Conservation (phyloP, 2,797 vertebrate genomes). For the Onychomys arenicola region DNA sequence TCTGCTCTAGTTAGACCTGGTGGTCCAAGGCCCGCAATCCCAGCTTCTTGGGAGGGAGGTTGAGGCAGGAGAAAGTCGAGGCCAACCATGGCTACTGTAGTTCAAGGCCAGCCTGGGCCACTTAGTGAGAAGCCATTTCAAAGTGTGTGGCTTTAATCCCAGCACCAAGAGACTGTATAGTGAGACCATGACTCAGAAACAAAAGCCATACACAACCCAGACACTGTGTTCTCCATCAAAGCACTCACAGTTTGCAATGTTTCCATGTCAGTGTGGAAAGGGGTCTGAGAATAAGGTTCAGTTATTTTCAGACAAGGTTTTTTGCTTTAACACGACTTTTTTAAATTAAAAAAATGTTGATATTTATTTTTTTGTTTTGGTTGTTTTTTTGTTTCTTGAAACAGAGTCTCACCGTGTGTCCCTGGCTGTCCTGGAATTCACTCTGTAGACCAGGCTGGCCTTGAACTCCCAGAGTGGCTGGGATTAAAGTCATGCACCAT, state of each 20-base stretch:
- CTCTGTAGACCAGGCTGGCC: neutral
- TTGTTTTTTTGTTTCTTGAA: neutral
- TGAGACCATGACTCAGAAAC: neutral
- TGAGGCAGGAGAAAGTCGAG: neutral
- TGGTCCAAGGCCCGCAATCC: neutral
- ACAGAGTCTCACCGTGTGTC: neutral
- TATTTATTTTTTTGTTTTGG: neutral
- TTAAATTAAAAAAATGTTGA: neutral
- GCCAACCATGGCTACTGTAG: neutral
- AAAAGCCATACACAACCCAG: neutral
- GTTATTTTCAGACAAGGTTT: conserved; percentile 39
- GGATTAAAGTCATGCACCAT: neutral
- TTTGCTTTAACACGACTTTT: neutral
- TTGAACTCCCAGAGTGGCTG: neutral
- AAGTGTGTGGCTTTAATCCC: neutral
- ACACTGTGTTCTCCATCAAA: neutral
- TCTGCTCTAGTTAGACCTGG: neutral
- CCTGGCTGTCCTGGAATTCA: neutral
- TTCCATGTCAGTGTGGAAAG: neutral
- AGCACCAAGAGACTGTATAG: neutral
- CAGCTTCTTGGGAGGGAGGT: neutral
- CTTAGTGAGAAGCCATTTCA: neutral
- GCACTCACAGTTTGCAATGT: neutral
- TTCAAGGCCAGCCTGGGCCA: neutral
- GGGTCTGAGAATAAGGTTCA: neutral